Evolutionary conservation across 1,140 invertebrate species (phyloP).

Genomic region (Drosophila nasuta): DNA sequence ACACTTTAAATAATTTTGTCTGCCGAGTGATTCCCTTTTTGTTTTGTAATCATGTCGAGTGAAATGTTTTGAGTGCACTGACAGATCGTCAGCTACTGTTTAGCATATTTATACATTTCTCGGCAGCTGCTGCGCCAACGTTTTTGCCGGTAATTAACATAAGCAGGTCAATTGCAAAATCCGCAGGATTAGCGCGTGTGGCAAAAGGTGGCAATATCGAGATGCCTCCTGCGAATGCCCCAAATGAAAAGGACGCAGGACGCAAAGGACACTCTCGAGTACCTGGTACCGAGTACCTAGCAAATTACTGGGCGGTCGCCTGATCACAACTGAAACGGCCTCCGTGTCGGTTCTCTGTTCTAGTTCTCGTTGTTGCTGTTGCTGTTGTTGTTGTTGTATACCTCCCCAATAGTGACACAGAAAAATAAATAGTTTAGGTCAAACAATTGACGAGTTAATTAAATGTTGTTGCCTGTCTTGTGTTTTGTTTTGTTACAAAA

Average conservation of each 20-base stretch:
- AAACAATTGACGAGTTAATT: constrained; percentile 79
- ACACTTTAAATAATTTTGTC: too few relatives aligned
- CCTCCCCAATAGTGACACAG: too few relatives aligned
- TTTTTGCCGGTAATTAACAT: neutral
- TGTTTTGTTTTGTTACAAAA: constrained; percentile 57
- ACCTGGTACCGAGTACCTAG: neutral
- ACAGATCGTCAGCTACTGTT: neutral
- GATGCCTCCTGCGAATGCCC: neutral
- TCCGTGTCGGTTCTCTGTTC: neutral
- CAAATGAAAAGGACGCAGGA: neutral
- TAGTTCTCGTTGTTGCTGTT: too few relatives aligned
- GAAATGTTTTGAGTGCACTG: constrained; percentile 10
- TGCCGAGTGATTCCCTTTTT: neutral
- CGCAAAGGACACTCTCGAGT: neutral
- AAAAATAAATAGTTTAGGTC: too few relatives aligned
- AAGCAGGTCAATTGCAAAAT: constrained; percentile 15
- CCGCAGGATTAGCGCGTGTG: neutral
- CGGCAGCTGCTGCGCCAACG: neutral
- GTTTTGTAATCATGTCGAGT: constrained; percentile 5
- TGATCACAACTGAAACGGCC: constrained; percentile 15
- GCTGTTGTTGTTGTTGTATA: too few relatives aligned
- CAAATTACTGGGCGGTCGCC: constrained; percentile 10
- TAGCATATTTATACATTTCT: constrained; percentile 40
- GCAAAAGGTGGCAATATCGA: neutral
- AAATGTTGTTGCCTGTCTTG: constrained; percentile 53